phyloP scores from a whole-genome alignment of 2,797 vertebrate genomes.

The Gobio occitaniae region DNA sequence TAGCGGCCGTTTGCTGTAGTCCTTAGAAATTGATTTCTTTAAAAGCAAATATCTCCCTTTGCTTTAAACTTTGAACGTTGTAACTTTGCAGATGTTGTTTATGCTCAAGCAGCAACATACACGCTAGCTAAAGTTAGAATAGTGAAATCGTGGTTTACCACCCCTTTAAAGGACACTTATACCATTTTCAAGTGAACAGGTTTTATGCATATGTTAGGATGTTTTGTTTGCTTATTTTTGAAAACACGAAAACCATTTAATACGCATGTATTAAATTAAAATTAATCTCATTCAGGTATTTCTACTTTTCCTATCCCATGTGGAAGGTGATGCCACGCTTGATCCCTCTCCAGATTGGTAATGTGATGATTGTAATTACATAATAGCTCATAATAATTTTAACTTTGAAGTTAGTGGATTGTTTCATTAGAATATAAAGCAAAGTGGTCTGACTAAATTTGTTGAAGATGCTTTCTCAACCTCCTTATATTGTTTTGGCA shows the following conservation, averaged over 20 bases:
- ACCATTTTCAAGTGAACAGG: neutral
- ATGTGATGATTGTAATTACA: neutral
- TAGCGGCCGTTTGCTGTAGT: too few species aligned
- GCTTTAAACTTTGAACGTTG: too few species aligned
- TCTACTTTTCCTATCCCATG: neutral
- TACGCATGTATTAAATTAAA: neutral
- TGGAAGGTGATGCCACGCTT: neutral
- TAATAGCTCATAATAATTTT: neutral
- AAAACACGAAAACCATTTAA: neutral
- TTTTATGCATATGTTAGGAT: neutral
- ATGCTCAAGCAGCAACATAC: too few species aligned
- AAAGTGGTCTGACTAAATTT: too few species aligned
- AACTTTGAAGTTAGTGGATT: neutral
- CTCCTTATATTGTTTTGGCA: neutral
- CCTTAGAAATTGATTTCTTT: too few species aligned
- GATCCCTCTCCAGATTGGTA: neutral
- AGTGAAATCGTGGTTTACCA: too few species aligned
- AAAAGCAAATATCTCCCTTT: too few species aligned
- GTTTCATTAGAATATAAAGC: neutral
- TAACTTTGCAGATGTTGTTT: too few species aligned
- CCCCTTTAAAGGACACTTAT: neutral
- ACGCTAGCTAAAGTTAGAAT: too few species aligned
- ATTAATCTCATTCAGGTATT: neutral
- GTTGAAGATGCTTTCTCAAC: neutral
- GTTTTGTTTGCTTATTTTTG: neutral